Evolutionary conservation across 2,888 invertebrate species (phyloP), one percentile per base, ranked within the genome.

Genomic region (Diloba caeruleocephala): DNA sequence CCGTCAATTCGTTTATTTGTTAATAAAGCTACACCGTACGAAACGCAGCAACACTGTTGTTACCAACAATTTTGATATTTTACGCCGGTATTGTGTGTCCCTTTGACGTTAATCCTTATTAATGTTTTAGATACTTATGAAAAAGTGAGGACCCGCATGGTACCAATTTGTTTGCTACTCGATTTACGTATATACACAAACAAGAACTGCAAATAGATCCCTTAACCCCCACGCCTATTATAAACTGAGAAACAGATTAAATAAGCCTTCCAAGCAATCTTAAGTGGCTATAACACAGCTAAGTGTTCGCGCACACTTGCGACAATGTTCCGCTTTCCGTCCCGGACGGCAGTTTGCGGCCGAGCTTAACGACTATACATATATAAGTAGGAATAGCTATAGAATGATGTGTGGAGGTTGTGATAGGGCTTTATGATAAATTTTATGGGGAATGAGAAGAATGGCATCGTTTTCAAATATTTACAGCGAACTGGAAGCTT

Each of bases 241-340:
- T 52, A 38, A 57, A 43, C 70, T 41, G 45, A 39, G 45, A 42
- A 56, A 52, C 51, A 60, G 50, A 70, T 51, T 61, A 71, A 19
- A 46, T 48, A 46, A 46, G 42, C 58, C 38, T 34, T 41, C 13
- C 21, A 21, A 34, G 60, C 53, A 53, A 66, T 68, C 71, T 68
- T 66, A 68, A 68, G 71, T 62, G 68, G 67, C 68, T 19, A 71
- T 68, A 71, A 71, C 46, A 26, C 3, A 12, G 23, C 37, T 61
- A 70, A 68, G 67, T 62, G 48, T 34, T 6, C 10, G 19, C 29
- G 14, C 48, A 50, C 48, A 36, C 34, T 50, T 38, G 46, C 54
- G 38, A 51, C 46, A 21, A 14, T 26, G 38, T 31, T 48, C 28
- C 51, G 21, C 43, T 43, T 66, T 58, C 61, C 58, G 29, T 28